phyloP scores from a whole-genome alignment of 1,140 invertebrate genomes.

The Andricus grossulariae region DNA sequence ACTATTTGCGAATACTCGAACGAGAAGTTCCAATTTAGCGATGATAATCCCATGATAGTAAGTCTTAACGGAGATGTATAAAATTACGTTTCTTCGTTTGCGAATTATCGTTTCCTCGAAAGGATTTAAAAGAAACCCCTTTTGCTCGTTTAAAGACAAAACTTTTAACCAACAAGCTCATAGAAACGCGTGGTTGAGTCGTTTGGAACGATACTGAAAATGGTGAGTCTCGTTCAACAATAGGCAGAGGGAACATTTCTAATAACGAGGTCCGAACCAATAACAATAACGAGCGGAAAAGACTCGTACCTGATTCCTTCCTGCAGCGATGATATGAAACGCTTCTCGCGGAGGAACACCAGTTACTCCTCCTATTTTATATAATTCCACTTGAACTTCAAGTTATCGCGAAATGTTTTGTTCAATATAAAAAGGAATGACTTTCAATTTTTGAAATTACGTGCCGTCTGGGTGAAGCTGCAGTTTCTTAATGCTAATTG shows the following conservation, averaged over 20 bases:
- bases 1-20: neutral
- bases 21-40: neutral
- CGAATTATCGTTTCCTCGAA: constrained; percentile 28
- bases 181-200: neutral
- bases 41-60: neutral
- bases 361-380: too few relatives aligned
- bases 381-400: neutral
- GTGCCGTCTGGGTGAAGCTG: neutral
- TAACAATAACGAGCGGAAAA: neutral
- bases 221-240: too few relatives aligned
- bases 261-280: neutral
- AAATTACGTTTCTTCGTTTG: constrained; percentile 18
- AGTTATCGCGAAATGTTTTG: neutral
- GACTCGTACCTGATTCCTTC: neutral
- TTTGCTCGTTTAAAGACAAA: neutral
- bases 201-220: neutral
- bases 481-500: neutral
- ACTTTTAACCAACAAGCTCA: neutral
- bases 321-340: neutral
- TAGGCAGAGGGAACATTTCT: neutral
- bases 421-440: neutral
- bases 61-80: neutral
- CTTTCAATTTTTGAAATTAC: neutral
- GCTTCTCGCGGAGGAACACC: too few relatives aligned
- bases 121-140: neutral